Evolutionary conservation across 2,797 vertebrate genomes (phyloP).

Genomic region (Mycteria americana): DNA sequence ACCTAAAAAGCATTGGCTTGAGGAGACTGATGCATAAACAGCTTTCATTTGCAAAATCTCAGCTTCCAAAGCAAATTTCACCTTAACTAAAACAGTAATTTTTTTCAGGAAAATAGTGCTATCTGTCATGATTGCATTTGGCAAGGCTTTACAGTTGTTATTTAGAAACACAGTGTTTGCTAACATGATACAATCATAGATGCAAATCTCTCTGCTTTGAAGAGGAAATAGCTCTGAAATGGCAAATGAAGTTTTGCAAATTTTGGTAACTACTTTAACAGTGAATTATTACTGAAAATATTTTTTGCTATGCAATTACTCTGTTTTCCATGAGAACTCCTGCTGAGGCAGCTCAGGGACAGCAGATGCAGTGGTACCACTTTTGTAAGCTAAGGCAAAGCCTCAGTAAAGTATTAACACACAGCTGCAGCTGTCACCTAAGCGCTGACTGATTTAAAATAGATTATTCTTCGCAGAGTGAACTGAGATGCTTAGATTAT

Average conservation of each 20-base stretch:
- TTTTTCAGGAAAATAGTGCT: not conserved
- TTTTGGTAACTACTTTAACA: not conserved
- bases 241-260: not conserved
- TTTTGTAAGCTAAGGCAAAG: not conserved
- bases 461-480: not conserved
- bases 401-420: not conserved
- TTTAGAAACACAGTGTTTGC: conserved; percentile 17
- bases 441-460: not conserved
- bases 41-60: not conserved
- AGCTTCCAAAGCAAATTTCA: not conserved
- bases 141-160: conserved; percentile 36
- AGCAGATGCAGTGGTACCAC: not conserved
- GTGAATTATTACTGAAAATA: not conserved
- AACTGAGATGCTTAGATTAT: not conserved
- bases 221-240: conserved; percentile 19
- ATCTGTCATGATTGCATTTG: conserved; percentile 1
- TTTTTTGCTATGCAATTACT: not conserved
- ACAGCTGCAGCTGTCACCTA: not conserved
- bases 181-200: not conserved
- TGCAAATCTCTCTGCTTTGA: not conserved
- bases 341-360: not conserved
- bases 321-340: not conserved
- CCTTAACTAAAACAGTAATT: not conserved
- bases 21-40: not conserved
- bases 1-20: not conserved